Percentiles rank a stretch among this genome's conserved stretches.
Conservation (phyloP, 2,888 invertebrate genomes). For the Hirtodrosophila trivittata region DNA sequence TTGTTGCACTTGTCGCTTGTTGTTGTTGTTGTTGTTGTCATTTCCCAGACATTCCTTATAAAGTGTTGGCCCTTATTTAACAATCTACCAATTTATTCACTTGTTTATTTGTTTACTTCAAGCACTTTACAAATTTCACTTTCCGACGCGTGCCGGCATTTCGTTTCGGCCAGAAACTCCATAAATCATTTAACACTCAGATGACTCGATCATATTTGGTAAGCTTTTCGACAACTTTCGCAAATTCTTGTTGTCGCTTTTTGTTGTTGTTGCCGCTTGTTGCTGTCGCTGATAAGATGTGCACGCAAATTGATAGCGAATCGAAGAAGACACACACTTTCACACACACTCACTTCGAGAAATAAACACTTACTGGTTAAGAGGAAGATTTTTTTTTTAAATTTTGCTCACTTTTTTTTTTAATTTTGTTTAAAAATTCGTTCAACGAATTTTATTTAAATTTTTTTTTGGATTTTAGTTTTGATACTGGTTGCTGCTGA, state of each 20-base stretch:
- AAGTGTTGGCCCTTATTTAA: neutral
- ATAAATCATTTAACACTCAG: neutral
- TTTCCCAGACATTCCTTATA: neutral
- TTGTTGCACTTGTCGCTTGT: conserved; percentile 5
- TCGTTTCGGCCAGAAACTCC: conserved; percentile 1
- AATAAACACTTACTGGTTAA: no score
- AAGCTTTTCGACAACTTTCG: conserved; percentile 15
- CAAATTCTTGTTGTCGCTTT: conserved; percentile 5
- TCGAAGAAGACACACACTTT: neutral
- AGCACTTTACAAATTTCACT: conserved; percentile 40
- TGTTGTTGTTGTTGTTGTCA: neutral
- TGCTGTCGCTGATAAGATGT: conserved; percentile 27
- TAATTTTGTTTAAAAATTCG: conserved; percentile 36
- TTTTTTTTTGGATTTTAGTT: conserved; percentile 6
- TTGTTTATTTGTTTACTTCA: conserved; percentile 7
- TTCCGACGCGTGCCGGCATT: conserved; percentile 38
- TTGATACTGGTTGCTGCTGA: conserved; percentile 16
- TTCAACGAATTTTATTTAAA: conserved; percentile 44
- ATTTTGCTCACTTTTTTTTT: conserved; percentile 29
- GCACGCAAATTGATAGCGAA: conserved; percentile 29
- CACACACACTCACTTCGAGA: conserved; percentile 1
- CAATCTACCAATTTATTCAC: neutral
- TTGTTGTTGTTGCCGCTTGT: neutral
- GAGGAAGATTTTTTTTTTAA: no score
- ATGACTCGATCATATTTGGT: conserved; percentile 17